Percentiles rank a stretch among this genome's conserved stretches.
Evolutionary conservation across 2,113 vertebrate genomes (phyloP).

Genomic region (Mus musculus): DNA sequence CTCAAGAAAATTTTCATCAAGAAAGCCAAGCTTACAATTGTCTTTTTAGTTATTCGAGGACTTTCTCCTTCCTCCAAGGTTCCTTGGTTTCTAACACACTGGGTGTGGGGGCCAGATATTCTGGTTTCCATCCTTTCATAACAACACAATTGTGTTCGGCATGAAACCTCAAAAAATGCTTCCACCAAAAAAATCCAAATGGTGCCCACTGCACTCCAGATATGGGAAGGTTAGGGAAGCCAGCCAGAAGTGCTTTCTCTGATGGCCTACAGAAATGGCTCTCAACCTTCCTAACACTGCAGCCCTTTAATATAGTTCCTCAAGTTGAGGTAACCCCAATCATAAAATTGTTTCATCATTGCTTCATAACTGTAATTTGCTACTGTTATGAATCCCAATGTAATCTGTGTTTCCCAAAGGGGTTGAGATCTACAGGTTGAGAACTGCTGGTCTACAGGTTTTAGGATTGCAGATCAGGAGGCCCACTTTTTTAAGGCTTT

Average conservation of each 20-base stretch:
- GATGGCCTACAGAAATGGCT: background rate
- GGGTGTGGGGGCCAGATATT: conserved; percentile 17
- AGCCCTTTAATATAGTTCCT: background rate
- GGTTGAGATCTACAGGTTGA: background rate
- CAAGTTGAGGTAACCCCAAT: background rate
- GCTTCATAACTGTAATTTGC: background rate
- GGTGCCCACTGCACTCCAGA: background rate
- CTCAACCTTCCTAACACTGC: background rate
- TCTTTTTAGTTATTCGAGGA: conserved; percentile 45
- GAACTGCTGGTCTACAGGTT: background rate
- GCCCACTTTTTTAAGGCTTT: background rate
- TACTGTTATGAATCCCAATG: background rate
- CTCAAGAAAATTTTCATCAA: conserved; percentile 32
- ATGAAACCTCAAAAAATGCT: conserved; percentile 73
- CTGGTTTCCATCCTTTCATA: conserved; percentile 63
- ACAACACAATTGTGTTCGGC: background rate
- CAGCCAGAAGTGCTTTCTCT: background rate
- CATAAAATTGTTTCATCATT: background rate
- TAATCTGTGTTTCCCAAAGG: background rate
- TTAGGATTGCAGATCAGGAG: conserved; percentile 37
- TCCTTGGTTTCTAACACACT: background rate
- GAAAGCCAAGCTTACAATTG: conserved; percentile 11
- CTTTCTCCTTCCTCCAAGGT: background rate
- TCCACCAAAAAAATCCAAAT: conserved; percentile 44
- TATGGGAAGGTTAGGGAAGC: conserved; percentile 3